Conservation (phyloP, 2,797 vertebrate genomes). For the Pangasius sanitwongsei region DNA sequence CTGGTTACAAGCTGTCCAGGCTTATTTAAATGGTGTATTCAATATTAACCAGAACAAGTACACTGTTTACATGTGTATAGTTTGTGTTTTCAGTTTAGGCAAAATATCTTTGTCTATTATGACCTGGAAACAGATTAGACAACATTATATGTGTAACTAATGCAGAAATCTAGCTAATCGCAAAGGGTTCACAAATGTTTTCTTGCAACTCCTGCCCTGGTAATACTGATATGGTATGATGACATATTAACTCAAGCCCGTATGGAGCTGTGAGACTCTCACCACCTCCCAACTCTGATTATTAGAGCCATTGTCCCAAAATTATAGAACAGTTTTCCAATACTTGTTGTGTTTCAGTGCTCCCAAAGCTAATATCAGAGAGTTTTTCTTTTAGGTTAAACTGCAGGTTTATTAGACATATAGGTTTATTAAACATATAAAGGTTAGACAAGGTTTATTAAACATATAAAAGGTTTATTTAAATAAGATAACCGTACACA, state of each 20-base stretch:
- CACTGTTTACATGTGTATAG: neutral
- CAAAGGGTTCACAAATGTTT: too few relatives aligned
- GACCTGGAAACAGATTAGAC: neutral
- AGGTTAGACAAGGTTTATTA: neutral
- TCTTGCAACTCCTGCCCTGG: neutral
- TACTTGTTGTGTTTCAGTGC: conserved; percentile 10
- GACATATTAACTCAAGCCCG: too few relatives aligned
- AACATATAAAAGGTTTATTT: neutral
- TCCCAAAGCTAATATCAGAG: conserved; percentile 5
- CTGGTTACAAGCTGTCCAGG: too few relatives aligned
- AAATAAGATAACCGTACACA: too few relatives aligned
- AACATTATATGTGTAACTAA: neutral
- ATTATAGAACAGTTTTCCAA: neutral
- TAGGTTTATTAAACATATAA: neutral
- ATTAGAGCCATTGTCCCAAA: conserved; percentile 19
- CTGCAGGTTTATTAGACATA: neutral
- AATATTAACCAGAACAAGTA: too few relatives aligned
- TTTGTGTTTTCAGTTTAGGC: neutral
- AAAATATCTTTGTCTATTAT: neutral
- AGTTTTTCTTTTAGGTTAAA: neutral
- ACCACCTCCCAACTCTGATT: neutral
- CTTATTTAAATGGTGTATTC: too few relatives aligned
- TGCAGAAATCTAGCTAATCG: too few relatives aligned
- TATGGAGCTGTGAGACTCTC: too few relatives aligned
- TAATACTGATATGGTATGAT: conserved; percentile 1